A percentile compares a stretch with the other conserved stretches of the same genome.
Conservation (phyloP, 2,888 invertebrate species). For the Ichneumoninae sp. region DNA sequence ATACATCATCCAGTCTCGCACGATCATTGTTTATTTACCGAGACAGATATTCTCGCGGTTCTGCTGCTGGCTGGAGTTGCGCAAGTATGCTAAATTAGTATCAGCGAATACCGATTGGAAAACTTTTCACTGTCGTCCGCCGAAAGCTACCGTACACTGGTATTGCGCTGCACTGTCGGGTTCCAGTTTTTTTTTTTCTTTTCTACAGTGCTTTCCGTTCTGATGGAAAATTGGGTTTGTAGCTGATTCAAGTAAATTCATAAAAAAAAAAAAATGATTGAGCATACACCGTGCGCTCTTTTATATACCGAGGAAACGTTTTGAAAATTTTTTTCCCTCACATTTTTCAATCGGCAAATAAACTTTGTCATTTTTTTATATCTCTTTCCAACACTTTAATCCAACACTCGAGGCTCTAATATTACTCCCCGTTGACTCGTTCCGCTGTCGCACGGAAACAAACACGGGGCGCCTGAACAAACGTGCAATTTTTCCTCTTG, state of each 20-base stretch:
- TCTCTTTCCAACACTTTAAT: neutral
- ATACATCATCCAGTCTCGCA: conserved; percentile 50
- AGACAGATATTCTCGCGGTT: conserved; percentile 57
- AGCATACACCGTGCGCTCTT: neutral
- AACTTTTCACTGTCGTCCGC: conserved; percentile 6
- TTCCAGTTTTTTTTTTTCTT: neutral
- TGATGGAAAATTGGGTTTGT: neutral
- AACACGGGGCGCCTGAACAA: conserved; percentile 48
- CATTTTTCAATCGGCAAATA: conserved; percentile 29
- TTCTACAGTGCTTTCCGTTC: neutral
- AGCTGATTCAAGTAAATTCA: neutral
- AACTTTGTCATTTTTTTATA: neutral
- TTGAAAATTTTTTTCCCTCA: neutral
- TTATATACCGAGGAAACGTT: neutral
- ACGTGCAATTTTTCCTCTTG: conserved; percentile 52
- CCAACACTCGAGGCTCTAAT: conserved; percentile 10
- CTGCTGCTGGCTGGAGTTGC: conserved; percentile 35
- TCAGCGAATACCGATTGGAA: conserved; percentile 41
- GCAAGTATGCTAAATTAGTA: conserved; percentile 56
- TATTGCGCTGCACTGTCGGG: neutral
- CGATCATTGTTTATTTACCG: conserved; percentile 65
- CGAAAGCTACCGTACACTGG: neutral
- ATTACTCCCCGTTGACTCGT: conserved; percentile 41
- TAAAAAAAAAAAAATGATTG: conserved; percentile 10
- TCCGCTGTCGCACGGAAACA: conserved; percentile 29